Evolutionary conservation across 2,797 vertebrate genomes (phyloP).

Genomic region (Brachymystax lenok): DNA sequence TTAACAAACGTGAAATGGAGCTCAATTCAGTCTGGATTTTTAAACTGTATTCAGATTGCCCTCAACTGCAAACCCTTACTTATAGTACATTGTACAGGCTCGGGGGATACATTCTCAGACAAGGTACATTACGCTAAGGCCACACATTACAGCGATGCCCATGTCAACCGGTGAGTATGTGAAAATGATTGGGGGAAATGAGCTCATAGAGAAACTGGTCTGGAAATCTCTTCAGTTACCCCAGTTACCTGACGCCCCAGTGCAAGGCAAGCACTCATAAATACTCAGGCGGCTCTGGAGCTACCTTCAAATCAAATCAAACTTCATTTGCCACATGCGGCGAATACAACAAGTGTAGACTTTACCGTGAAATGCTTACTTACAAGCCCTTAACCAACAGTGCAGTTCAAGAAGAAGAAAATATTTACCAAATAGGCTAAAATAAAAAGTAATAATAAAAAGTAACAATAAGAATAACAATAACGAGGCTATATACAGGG

Average conservation of each 20-base stretch:
- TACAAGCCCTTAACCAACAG: too few species aligned
- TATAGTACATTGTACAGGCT: neutral
- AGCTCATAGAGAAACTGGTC: conserved; percentile 67
- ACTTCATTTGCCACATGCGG: too few species aligned
- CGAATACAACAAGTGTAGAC: too few species aligned
- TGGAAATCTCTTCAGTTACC: conserved; percentile 71
- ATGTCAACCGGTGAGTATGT: conserved; percentile 36
- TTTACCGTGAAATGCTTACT: too few species aligned
- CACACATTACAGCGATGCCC: conserved; percentile 26
- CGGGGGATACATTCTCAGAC: neutral
- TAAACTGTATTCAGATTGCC: neutral
- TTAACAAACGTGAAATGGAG: neutral
- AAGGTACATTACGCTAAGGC: conserved; percentile 18
- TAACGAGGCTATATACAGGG: too few species aligned
- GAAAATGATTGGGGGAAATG: conserved; percentile 46
- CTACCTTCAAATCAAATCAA: conserved; percentile 35
- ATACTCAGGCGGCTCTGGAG: conserved; percentile 54
- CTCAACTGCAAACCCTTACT: neutral
- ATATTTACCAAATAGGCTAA: too few species aligned
- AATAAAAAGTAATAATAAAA: too few species aligned
- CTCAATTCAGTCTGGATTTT: neutral
- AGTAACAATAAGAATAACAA: too few species aligned
- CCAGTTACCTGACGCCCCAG: conserved; percentile 50
- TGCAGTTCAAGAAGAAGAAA: too few species aligned
- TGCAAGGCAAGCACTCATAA: conserved; percentile 67